Evolutionary conservation across 53 echinoderm and acorn worm species (phyloP), one percentile per base, ranked within the genome.

Genomic region (Apostichopus leukothele): DNA sequence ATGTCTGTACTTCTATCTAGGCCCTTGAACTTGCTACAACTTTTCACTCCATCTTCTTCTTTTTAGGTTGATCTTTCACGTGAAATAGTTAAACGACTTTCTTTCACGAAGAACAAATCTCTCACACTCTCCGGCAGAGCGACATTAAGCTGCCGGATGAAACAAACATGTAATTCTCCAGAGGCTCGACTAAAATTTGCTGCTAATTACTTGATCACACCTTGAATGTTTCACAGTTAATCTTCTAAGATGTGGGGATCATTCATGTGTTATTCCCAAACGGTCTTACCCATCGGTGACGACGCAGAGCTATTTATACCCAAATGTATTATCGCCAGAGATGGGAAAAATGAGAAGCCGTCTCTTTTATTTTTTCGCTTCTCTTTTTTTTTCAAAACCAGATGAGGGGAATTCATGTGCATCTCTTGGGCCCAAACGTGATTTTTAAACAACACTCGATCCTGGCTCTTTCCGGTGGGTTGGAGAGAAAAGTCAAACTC

Each of bases 201-300:
- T 19, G 59, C 81, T 81, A 81, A 81, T 81, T 81, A 81, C 81
- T n/a, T 54, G 55, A 81, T 81, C 81, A 81, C 81, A 81, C 81
- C 81, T 81, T 55, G 54, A 81, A 81, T 54, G 52, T 59, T 81
- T 59, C 81, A 50, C 71, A 81, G 59, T 81, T 59, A 9, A 81
- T 23, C 55, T 81, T n/a, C 55, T 19, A 81, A 55, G 81, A 81
- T 54, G 59, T 13, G 18, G 60, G 59, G 59, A 6, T 81, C 60
- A 81, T 59, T 81, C 81, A 59, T 81, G 54, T 81, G 81, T 81
- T 18, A 81, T 54, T 81, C 81, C 81, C 81, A 54, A 81, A 9
- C 23, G 81, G 54, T 39, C 71, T 19, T 18, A 19, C 71, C 71
- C 6, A 71, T 71, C 71, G 18, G 14, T 18, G 71, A 18, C 20